A percentile compares a stretch with the other conserved stretches of the same genome.
Evolutionary conservation across 2,113 vertebrate species (phyloP).

Genomic region (Colinus virginianus): DNA sequence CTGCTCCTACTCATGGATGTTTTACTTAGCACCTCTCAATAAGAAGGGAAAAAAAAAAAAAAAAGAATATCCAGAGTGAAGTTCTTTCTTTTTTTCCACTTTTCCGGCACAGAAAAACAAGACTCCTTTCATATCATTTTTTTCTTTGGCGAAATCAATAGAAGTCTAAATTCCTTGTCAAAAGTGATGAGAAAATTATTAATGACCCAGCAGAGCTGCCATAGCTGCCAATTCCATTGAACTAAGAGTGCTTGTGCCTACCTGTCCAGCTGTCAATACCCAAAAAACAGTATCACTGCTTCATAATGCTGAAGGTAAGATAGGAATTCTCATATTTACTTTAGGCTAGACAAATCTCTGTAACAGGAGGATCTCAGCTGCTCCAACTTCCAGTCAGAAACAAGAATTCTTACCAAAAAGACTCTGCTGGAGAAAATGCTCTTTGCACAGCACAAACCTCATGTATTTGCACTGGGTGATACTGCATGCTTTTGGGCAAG

Average conservation of each 20-base stretch:
- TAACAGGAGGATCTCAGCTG: not conserved
- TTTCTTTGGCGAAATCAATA: not conserved
- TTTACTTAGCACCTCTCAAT: conserved; percentile 47
- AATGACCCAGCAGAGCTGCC: not conserved
- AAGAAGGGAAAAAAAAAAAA: not conserved
- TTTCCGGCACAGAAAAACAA: not conserved
- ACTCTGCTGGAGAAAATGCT: not conserved
- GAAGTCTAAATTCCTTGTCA: not conserved
- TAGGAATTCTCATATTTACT: not conserved
- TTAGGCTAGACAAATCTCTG: not conserved
- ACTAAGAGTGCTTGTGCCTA: not conserved
- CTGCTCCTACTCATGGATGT: conserved; percentile 7
- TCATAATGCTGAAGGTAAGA: not conserved
- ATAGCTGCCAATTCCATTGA: not conserved
- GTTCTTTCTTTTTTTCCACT: not conserved
- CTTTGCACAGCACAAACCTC: accelerated
- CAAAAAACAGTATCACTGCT: not conserved
- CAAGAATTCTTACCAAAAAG: not conserved
- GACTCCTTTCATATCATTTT: not conserved
- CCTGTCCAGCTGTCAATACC: not conserved
- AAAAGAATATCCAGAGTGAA: not conserved
- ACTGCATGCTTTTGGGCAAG: not conserved
- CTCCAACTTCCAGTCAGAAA: not conserved
- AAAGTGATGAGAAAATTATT: not conserved
- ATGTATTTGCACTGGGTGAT: not conserved